Evolutionary conservation across 1,140 invertebrate genomes (phyloP), one percentile per base, ranked within the genome.

Genomic region (Maconellicoccus hirsutus): DNA sequence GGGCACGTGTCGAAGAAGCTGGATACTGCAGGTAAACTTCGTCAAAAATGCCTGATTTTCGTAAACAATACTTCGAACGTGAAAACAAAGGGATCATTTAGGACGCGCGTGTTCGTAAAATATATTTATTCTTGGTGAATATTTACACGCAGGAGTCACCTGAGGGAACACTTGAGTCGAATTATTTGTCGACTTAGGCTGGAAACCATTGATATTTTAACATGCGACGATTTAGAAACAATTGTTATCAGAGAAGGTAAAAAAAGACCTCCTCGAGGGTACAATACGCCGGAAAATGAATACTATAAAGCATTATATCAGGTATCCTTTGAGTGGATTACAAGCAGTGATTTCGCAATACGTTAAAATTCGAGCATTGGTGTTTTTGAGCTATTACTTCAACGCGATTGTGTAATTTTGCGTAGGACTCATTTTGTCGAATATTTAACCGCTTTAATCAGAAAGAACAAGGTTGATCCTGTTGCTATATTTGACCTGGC

Each of bases 341-440:
- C n/a, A 8, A 8, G 39, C n/a, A n/a, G n/a, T n/a, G n/a, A n/a
- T n/a, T n/a, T n/a, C n/a, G n/a, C n/a, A n/a, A n/a, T n/a, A n/a
- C n/a, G n/a, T n/a, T n/a, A n/a, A n/a, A n/a, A n/a, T 42, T 42
- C 39, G 39, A 42, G n/a, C 8, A 42, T 42, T 69, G 66, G 6
- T 16, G 23, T 23, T 69, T 61, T 21, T 23, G 23, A 21, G 23
- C 59, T 23, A 61, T 61, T 61, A 21, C 16, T 21, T 6, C 3
- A 61, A 61, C 3, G n/a, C 59, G 59, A 19, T 21, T 19, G 26
- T 21, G 14, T 33, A 26, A 69, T 70, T 79, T 76, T 75, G 77
- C 79, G 79, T 84, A 96, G 92, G 85, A 82, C 85, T 77, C 94
- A 97, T 84, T 97, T 95, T 84, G 88, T 94, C 81, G 94, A 97